phyloP scores from a whole-genome alignment of 2,888 invertebrate species.

The Tubiluchus corallicola region DNA sequence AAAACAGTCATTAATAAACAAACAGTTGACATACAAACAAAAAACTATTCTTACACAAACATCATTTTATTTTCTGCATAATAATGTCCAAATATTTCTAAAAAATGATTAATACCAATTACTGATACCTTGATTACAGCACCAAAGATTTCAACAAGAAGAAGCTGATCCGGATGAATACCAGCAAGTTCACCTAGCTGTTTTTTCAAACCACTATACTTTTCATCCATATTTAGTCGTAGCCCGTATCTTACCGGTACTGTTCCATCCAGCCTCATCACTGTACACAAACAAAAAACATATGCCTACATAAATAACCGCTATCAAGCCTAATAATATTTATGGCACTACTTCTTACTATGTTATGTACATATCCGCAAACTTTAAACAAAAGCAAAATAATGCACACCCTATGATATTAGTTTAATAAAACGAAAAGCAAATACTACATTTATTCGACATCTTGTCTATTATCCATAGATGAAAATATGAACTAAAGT shows the following conservation, averaged over 20 bases:
- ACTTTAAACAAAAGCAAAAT: slow-evolving; percentile 3
- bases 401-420: no score
- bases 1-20: no score
- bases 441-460: no score
- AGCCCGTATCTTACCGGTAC: slow-evolving; percentile 68
- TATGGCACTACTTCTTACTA: no score
- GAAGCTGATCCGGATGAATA: slow-evolving; percentile 32
- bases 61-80: no score
- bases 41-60: no score
- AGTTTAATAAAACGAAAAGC: no score
- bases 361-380: not conserved
- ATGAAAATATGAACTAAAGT: no score
- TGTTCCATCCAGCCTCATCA: slow-evolving; percentile 43
- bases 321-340: not conserved
- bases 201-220: slow-evolving; percentile 52
- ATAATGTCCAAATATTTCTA: no score
- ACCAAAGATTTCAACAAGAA: slow-evolving; percentile 29
- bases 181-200: slow-evolving; percentile 37
- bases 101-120: no score
- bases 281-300: slow-evolving; percentile 17
- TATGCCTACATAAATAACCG: not conserved
- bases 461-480: no score
- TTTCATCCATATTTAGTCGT: slow-evolving; percentile 59
- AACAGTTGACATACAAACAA: no score
- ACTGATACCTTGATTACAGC: slow-evolving; percentile 42